Evolutionary conservation across 2,888 invertebrate species (phyloP), one percentile per base, ranked within the genome.

Genomic region (Herminia tarsipennalis): DNA sequence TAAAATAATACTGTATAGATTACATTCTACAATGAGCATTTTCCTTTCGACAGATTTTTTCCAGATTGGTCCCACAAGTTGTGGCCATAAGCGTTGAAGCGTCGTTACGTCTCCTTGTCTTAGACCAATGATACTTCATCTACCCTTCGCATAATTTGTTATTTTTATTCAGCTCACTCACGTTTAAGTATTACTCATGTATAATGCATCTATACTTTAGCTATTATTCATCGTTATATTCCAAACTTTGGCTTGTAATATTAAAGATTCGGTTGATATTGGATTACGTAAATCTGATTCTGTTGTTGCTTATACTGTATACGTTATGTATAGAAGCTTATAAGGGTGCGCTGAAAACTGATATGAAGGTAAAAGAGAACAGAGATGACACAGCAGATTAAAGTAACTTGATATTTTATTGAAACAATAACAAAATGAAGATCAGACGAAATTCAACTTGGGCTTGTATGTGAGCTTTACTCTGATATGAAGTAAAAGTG

Each of bases 181-280:
- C 46, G 36, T 43, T 41, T 45, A 37, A 24, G 27, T 24, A 22
- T 38, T 32, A 38, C 44, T 63, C 62, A 73, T 66, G 59, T 66
- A 59, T 67, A 67, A 70, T 66, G 59, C 67, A 70, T 55, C 44
- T 38, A 57, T 35, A 65, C 50, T 62, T 57, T 53, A 30, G 48
- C 52, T 63, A 58, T 69, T 56, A 69, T 54, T 70, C 55, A 66
- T 57, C 25, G 39, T 17, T 47, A 25, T 47, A 35, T 32, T 36
- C 34, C 33, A 24, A 61, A 62, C 41, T 56, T 52, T 52, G 46
- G 47, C 48, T 65, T 42, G 29, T 38, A 42, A 59, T 65, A 62
- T 68, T 68, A 66, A 62, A 69, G 57, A 64, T 69, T 64, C 21
- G 35, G 48, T 46, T 48, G 59, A 53, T 57, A 73, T 66, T 64